phyloP scores from a whole-genome alignment of 2,113 vertebrate genomes.

The Prolemur simus region DNA sequence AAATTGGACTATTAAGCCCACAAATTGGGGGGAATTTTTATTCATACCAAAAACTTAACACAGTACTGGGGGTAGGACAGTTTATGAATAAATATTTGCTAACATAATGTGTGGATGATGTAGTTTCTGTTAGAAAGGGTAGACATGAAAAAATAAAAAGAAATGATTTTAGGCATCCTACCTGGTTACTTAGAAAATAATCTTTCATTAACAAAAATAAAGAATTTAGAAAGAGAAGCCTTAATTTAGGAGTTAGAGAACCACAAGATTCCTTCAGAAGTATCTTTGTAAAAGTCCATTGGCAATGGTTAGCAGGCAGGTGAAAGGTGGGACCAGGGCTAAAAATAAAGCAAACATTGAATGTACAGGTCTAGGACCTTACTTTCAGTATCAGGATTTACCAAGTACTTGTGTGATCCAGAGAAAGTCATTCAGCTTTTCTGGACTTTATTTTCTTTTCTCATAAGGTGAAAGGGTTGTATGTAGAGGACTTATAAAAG shows the following conservation, averaged over 20 bases:
- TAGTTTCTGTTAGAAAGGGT: background rate
- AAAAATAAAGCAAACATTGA: background rate
- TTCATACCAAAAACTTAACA: background rate
- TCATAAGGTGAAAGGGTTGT: background rate
- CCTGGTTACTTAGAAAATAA: background rate
- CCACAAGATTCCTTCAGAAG: background rate
- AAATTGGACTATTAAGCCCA: background rate
- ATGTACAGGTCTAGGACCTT: background rate
- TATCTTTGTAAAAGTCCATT: background rate
- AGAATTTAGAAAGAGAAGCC: background rate
- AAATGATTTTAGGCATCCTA: background rate
- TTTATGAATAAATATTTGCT: background rate
- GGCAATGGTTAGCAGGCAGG: background rate
- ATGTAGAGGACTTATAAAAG: background rate
- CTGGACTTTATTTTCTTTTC: background rate
- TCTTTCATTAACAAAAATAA: background rate
- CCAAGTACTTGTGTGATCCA: background rate
- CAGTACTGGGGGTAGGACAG: background rate
- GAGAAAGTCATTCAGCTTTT: background rate
- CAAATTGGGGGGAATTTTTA: background rate
- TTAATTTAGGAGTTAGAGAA: background rate
- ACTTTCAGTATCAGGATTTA: background rate
- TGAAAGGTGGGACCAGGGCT: background rate
- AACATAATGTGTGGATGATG: background rate
- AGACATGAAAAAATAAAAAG: background rate